Conservation (phyloP, 92 coral and sea anemone species). For the Epizoanthus stellaris region DNA sequence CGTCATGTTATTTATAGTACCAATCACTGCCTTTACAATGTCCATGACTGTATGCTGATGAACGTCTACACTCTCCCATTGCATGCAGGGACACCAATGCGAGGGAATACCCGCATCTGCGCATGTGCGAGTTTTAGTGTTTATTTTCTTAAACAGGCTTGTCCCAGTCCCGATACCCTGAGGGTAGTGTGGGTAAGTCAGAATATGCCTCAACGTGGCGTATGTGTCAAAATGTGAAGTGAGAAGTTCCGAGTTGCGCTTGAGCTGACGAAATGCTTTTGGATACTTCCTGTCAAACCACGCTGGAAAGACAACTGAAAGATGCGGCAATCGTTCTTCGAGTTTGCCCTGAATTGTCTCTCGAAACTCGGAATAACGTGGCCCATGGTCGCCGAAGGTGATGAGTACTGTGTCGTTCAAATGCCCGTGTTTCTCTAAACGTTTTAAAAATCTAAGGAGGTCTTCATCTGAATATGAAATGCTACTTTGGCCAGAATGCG, state of each 20-base stretch:
- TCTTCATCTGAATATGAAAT: slow-evolving; percentile 68
- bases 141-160: slow-evolving; percentile 75
- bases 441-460: slow-evolving; percentile 46
- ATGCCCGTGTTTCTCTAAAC: slow-evolving; percentile 54
- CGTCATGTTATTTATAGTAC: slow-evolving; percentile 63
- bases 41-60: slow-evolving; percentile 57
- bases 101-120: slow-evolving; percentile 74
- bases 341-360: slow-evolving; percentile 82
- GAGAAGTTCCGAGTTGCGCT: slow-evolving; percentile 69
- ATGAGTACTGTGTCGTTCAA: slow-evolving; percentile 69
- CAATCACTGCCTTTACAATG: slow-evolving; percentile 63
- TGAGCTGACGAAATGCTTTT: slow-evolving; percentile 51
- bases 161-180: slow-evolving; percentile 66
- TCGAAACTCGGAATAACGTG: slow-evolving; percentile 64
- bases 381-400: slow-evolving; percentile 86
- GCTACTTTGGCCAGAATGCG: slow-evolving; percentile 67
- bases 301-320: slow-evolving; percentile 73
- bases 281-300: slow-evolving; percentile 80
- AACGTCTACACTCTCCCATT: slow-evolving; percentile 74
- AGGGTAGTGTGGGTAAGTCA: slow-evolving; percentile 83
- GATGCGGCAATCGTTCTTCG: slow-evolving; percentile 85
- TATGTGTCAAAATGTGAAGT: slow-evolving; percentile 95
- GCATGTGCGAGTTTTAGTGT: slow-evolving; percentile 75
- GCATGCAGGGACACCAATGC: slow-evolving; percentile 93
- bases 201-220: slow-evolving; percentile 80